phyloP scores from a whole-genome alignment of 2,113 vertebrate species.

The Apteryx mantelli region DNA sequence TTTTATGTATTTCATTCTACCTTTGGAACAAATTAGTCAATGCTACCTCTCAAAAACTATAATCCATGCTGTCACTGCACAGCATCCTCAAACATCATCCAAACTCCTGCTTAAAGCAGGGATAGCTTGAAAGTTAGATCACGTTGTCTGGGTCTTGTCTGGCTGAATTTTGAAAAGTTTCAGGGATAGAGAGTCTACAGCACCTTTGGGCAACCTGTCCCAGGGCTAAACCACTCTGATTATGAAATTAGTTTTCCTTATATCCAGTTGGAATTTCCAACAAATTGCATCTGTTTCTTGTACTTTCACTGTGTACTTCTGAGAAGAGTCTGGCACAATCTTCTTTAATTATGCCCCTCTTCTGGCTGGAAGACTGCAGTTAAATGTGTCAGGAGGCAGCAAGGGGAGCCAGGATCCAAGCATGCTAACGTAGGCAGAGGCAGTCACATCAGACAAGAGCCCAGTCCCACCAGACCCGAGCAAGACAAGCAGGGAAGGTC shows the following conservation, averaged over 20 bases:
- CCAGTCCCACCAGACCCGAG: neutral
- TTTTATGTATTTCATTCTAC: neutral
- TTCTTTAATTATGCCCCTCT: neutral
- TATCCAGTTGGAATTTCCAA: neutral
- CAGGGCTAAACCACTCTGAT: neutral
- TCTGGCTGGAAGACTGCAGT: neutral
- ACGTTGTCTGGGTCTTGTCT: neutral
- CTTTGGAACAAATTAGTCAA: neutral
- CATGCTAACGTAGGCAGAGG: accelerated
- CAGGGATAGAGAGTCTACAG: neutral
- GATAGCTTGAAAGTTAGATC: neutral
- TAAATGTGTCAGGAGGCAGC: neutral
- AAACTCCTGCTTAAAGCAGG: neutral
- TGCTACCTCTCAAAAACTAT: neutral
- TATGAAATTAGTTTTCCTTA: neutral
- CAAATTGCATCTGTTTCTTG: neutral
- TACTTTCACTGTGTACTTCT: neutral
- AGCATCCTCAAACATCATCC: neutral
- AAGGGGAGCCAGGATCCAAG: neutral
- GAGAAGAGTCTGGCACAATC: neutral
- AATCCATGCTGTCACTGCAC: neutral
- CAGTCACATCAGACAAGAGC: neutral
- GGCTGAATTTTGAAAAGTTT: neutral
- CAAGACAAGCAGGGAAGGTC: neutral
- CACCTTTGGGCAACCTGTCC: neutral